Evolutionary conservation across 2,113 vertebrate species (phyloP).

Genomic region (Eudorcas thomsonii): DNA sequence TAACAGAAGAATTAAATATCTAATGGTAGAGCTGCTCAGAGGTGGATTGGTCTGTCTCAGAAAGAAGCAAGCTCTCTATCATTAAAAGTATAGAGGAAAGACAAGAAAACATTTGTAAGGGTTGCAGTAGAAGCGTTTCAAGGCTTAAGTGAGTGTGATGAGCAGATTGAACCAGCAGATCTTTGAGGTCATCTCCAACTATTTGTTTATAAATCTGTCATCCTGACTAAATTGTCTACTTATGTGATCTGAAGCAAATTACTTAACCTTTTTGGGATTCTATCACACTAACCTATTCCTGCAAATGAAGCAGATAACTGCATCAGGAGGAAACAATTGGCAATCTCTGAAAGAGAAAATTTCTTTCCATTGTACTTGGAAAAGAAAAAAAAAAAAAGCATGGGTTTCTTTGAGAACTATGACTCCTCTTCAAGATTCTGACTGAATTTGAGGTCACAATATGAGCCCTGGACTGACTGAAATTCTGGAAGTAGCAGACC

Average conservation of each 20-base stretch:
- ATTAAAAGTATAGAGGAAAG: background rate
- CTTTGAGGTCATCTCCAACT: background rate
- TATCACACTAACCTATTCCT: background rate
- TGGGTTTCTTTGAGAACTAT: background rate
- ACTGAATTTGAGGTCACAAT: background rate
- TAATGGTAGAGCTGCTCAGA: background rate
- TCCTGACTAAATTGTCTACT: background rate
- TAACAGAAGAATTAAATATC: background rate
- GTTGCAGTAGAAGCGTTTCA: background rate
- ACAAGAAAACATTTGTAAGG: background rate
- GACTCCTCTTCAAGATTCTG: background rate
- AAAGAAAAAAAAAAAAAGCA: too few species aligned
- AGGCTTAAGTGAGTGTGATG: background rate
- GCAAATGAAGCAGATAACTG: background rate
- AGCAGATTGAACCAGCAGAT: background rate
- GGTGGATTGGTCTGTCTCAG: background rate
- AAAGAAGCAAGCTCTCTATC: background rate
- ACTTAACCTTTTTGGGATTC: background rate
- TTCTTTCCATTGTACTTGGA: background rate
- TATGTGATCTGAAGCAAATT: background rate
- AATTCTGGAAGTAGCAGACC: background rate
- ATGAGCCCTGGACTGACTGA: background rate
- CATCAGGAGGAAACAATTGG: background rate
- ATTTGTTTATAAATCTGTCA: background rate
- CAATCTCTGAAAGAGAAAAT: background rate